Conservation (phyloP, 1,140 invertebrate species). For the Drosophila pruinosa region DNA sequence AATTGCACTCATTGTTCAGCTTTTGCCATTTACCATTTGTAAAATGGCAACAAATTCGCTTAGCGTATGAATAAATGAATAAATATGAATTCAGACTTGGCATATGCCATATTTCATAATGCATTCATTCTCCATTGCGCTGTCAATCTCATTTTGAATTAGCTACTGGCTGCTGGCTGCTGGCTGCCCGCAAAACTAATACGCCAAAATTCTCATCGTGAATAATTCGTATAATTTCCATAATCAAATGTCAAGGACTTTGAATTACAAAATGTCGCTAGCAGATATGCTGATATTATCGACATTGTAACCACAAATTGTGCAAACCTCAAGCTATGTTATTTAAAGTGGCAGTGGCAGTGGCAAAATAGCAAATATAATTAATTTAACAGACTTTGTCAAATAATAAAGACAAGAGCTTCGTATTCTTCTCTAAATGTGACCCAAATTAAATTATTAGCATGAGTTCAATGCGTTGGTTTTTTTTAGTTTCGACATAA, state of each 20-base stretch:
- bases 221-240: not conserved
- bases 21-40: constrained; percentile 40
- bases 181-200: not conserved
- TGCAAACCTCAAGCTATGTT: not conserved
- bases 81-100: not conserved
- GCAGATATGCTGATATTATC: constrained; percentile 2
- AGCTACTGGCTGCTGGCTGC: no score
- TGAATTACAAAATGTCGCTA: not conserved
- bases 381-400: no score
- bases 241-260: constrained; percentile 1
- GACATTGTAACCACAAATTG: not conserved
- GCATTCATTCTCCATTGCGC: not conserved
- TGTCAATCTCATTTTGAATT: constrained; percentile 8
- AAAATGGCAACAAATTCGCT: constrained; percentile 21
- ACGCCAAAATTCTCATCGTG: not conserved
- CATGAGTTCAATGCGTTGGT: no score
- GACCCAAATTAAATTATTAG: no score
- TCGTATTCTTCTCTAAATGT: no score
- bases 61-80: constrained; percentile 28
- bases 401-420: no score
- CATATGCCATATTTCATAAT: not conserved
- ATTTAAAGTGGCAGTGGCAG: no score
- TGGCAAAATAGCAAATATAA: no score
- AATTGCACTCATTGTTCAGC: constrained; percentile 59
- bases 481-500: no score